A percentile compares a stretch with the other conserved stretches of the same genome.
Evolutionary conservation across 2,888 invertebrate genomes (phyloP).

Genomic region (Drosophila melanosoma): DNA sequence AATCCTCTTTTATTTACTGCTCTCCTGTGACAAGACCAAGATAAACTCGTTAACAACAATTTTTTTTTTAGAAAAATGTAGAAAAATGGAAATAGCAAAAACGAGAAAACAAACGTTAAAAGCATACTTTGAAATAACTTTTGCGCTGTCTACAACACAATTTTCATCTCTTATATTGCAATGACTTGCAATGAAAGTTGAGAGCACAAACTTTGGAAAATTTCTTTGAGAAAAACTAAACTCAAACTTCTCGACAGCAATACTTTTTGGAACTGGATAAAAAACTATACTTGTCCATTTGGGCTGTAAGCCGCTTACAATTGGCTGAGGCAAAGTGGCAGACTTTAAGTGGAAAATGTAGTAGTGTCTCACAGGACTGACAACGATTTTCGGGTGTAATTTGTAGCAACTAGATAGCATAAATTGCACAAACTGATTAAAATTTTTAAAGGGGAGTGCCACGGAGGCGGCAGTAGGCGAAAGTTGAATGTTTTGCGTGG

Average conservation of each 20-base stretch:
- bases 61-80: slow-evolving; percentile 7
- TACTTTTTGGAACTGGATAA: slow-evolving; percentile 2
- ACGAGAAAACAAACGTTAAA: slow-evolving; percentile 8
- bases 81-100: background rate
- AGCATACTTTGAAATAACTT: slow-evolving; percentile 42
- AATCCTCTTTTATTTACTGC: slow-evolving; percentile 9
- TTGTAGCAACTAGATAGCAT: slow-evolving; percentile 45
- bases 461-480: background rate
- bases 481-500: slow-evolving; percentile 13
- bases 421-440: slow-evolving; percentile 35
- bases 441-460: slow-evolving; percentile 23
- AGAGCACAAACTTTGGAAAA: slow-evolving; percentile 22
- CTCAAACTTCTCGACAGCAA: slow-evolving; percentile 2
- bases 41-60: slow-evolving; percentile 21
- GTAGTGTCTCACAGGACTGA: slow-evolving; percentile 11
- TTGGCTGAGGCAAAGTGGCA: slow-evolving; percentile 22
- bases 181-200: slow-evolving; percentile 32
- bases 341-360: slow-evolving; percentile 19
- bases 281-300: slow-evolving; percentile 19
- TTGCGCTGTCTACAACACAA: slow-evolving; percentile 30
- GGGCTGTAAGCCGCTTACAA: slow-evolving; percentile 27
- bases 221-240: slow-evolving; percentile 5
- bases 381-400: slow-evolving; percentile 49
- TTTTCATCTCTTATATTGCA: slow-evolving; percentile 26
- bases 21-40: background rate